Conservation (phyloP, 2,888 invertebrate genomes). For the Tillus elongatus region DNA sequence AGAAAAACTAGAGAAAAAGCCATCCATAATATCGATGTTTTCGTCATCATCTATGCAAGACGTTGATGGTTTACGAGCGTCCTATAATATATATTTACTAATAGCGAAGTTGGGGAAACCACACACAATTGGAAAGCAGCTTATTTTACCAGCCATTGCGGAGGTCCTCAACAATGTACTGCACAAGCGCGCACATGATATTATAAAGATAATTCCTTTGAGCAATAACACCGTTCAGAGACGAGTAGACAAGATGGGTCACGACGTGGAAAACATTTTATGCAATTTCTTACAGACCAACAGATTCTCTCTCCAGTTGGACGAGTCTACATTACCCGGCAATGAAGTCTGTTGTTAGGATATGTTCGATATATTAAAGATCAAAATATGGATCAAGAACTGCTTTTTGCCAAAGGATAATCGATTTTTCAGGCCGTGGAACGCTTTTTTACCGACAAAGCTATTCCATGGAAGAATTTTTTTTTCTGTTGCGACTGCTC, state of each 20-base stretch:
- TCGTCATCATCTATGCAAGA: slow-evolving; percentile 21
- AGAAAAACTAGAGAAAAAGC: slow-evolving; percentile 7
- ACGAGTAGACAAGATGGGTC: slow-evolving; percentile 33
- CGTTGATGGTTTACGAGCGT: slow-evolving; percentile 24
- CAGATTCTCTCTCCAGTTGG: slow-evolving; percentile 33
- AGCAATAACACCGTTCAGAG: slow-evolving; percentile 30
- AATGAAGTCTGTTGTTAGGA: slow-evolving; percentile 29
- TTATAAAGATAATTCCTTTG: slow-evolving; percentile 27
- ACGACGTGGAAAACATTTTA: slow-evolving; percentile 29
- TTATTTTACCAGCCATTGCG: slow-evolving; percentile 31
- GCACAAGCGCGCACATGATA: slow-evolving; percentile 28
- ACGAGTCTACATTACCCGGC: slow-evolving; percentile 30
- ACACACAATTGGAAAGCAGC: slow-evolving; percentile 29
- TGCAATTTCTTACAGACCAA: slow-evolving; percentile 27
- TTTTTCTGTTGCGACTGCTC: slow-evolving; percentile 28
- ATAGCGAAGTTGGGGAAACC: slow-evolving; percentile 29
- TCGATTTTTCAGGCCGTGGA: too few relatives aligned
- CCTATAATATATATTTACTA: slow-evolving; percentile 26
- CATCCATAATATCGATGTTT: slow-evolving; percentile 18
- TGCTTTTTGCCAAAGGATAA: slow-evolving; percentile 29
- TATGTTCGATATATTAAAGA: slow-evolving; percentile 40
- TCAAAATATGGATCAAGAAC: slow-evolving; percentile 28
- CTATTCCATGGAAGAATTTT: slow-evolving; percentile 26
- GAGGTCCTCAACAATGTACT: slow-evolving; percentile 21
- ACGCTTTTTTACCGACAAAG: slow-evolving; percentile 13